These are phyloP conservation scores for Acholoe squamosa DNA, from an alignment of 2,888 invertebrate genomes.

Conservation along the genomic window DNA sequence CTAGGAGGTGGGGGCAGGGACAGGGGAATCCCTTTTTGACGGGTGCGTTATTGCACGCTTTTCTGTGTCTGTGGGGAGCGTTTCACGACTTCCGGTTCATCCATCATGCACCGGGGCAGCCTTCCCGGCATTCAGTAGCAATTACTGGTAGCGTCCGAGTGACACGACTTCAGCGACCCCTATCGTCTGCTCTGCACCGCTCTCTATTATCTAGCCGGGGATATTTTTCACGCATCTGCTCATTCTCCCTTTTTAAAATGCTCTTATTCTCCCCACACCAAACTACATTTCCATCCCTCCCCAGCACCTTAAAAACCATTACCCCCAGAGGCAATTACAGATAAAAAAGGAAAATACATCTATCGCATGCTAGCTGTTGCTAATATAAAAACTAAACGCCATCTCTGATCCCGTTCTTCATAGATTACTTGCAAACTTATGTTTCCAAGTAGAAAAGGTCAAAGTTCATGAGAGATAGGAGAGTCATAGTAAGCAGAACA, in stretches of 20 bases:
- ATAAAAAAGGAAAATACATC: neutral
- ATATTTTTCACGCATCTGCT: neutral
- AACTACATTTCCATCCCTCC: slow-evolving; percentile 34
- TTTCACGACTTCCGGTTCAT: slow-evolving; percentile 41
- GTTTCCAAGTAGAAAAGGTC: neutral
- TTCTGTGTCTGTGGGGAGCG: slow-evolving; percentile 28
- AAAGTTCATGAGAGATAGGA: too few species aligned
- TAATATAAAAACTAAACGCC: neutral
- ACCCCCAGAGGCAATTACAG: neutral
- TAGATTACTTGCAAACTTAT: neutral
- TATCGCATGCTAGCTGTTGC: neutral
- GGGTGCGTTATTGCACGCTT: slow-evolving; percentile 57
- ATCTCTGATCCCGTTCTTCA: neutral
- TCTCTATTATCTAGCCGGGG: slow-evolving; percentile 11
- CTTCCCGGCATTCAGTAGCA: slow-evolving; percentile 56
- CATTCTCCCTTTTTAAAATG: neutral
- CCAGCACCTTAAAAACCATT: neutral
- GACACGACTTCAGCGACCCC: slow-evolving; percentile 32
- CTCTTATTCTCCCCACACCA: neutral
- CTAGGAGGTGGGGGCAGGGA: neutral
- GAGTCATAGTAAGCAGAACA: too few species aligned
- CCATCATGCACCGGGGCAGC: slow-evolving; percentile 51
- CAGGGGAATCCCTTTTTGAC: slow-evolving; percentile 28
- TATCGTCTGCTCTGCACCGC: neutral
- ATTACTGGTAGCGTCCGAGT: slow-evolving; percentile 48